Base-by-base conservation (phyloP, 2,113 vertebrate species). In the Lates calcarifer region DNA sequence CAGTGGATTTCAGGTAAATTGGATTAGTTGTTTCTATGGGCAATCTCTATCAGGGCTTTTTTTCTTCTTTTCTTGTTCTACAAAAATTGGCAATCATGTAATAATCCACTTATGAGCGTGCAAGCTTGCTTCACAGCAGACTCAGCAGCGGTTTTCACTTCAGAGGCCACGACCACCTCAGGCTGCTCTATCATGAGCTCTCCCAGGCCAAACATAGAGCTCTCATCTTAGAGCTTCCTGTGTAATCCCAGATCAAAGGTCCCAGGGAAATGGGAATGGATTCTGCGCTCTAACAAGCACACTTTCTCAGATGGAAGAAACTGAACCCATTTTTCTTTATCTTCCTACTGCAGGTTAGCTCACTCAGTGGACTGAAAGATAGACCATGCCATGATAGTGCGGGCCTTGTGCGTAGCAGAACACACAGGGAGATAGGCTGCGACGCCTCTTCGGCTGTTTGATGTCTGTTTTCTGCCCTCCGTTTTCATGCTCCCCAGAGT, bases 161-260 rank as follows among this genome's bases (percentile, higher is more conserved):
- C 91, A 90, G 86, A 93, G 86, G 71, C 82, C 85, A 66, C 24
- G 63, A 87, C 77, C 77, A 92, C 90, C 92, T 88, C 85, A 1
- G 91, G 93, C 91, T 69, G 57, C 89, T 88, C 85, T 41, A 75
- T 88, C 80, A 78, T 82, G 74, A 89, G 81, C 83, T 80, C 84
- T 90, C 77, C 87, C 78, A 56, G 89, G 87, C 86, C 90, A 91
- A 90, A 84, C 63, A 55, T 77, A 37, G 84, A 79, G 87, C 90
- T 90, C 88, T 89, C 91, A 90, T 92, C 74, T 90, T 33, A 35
- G 81, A 80, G 72, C 83, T 86, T 86, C 89, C 82, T 89, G 79
- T 93, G 91, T 94, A 93, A 94, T 92, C 92, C 92, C 90, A 94
- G 90, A 94, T 95, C 93, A 95, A 93, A 95, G 92, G 87, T 94